Percentiles rank a stretch among this genome's conserved stretches.
Conservation (phyloP, 2,888 invertebrate species). For the Mayetiola destructor region DNA sequence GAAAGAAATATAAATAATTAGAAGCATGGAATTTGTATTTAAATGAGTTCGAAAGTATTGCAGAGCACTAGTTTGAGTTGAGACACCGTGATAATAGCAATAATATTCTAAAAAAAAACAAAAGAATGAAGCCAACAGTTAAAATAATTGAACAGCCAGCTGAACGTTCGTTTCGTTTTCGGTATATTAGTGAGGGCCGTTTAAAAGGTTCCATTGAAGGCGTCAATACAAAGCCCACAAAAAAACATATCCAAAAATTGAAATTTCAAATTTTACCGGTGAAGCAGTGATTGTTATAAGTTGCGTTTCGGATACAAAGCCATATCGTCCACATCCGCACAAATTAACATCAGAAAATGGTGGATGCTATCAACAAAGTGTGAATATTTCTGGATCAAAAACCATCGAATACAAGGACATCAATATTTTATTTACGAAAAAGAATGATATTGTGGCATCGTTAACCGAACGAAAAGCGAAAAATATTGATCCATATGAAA, state of each 20-base stretch:
- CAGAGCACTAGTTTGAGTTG: no score
- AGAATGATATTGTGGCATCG: neutral
- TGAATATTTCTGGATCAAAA: neutral
- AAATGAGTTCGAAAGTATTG: no score
- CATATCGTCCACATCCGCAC: conserved; percentile 9
- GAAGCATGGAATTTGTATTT: no score
- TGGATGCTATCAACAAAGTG: neutral
- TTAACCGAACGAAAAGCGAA: neutral
- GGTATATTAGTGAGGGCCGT: conserved; percentile 3
- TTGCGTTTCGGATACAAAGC: no score
- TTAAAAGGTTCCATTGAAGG: neutral
- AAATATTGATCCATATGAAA: neutral
- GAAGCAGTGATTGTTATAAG: neutral
- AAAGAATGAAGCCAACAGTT: neutral
- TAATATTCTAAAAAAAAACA: no score
- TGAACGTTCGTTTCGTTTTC: neutral
- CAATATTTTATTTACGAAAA: neutral
- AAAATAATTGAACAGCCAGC: conserved; percentile 3
- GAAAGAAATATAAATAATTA: no score
- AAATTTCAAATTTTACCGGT: neutral
- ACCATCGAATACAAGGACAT: neutral
- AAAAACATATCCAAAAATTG: neutral
- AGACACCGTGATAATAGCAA: no score
- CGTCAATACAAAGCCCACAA: neutral
- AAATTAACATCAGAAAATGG: neutral